Base-by-base conservation (phyloP, 1,140 invertebrate species). In the Danaus melanippus region DNA sequence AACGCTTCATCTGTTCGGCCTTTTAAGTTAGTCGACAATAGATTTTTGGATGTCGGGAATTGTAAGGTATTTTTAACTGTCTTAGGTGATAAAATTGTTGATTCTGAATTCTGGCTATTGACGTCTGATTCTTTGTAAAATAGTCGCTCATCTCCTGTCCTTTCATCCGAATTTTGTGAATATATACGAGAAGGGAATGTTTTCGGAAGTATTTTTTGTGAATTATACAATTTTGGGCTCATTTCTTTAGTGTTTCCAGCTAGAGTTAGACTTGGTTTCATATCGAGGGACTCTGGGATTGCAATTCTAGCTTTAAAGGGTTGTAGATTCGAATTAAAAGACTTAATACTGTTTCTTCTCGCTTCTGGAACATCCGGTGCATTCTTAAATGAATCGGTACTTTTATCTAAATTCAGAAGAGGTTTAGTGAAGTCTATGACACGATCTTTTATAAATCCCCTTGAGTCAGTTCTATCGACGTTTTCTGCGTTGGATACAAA, bases 221-320 rank as follows among this genome's bases (percentile, higher is more conserved):
- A 44, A 32, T 32, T 32, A 32, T 32, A 32, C 21, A 32, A 32
- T 32, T 32, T 32, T 32, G 2, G 21, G 21, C 21, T 32, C 21
- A 32, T 32, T 32, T 41, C 32, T 21, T 46, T 40, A 58, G 11
- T 21, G 15, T 56, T 60, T 46, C 64, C 61, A n/a, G 51, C 42
- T 10, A 64, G 48, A 9, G 62, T 21, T 40, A 62, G 57, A 8
- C 65, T 32, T 42, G 67, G 62, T 53, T 66, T 69, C 0, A 70
- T 49, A 47, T 67, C 21, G 45, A 77, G 62, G 12, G 60, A 60
- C 12, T 70, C 65, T 42, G 73, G 73, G 12, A 66, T 42, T 15
- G 67, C 45, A 46, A 76, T 44, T 59, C 67, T 75, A 11, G 70
- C 58, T 52, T 57, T 75, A 46, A 59, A 70, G 10, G 66, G 60